Base-by-base conservation (phyloP, 2,888 invertebrate genomes). In the Coenonympha glycerion region DNA sequence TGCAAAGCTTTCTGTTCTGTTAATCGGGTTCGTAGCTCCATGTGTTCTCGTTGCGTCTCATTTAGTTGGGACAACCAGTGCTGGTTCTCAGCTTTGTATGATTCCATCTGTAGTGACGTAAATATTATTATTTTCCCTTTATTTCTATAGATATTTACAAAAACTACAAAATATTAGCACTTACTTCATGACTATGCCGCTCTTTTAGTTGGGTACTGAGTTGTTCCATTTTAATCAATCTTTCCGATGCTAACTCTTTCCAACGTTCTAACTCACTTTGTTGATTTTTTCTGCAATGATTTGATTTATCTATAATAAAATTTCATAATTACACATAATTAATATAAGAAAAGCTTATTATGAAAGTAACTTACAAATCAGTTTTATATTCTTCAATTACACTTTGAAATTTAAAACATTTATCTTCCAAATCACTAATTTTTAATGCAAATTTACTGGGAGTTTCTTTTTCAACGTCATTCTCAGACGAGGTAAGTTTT, bases 161-260 rank as follows among this genome's bases (percentile, higher is more conserved):
- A n/a, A n/a, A n/a, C n/a, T n/a, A n/a, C 9, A 3, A 1, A 34
- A 11, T 39, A 9, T 28, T 9, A 11, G 8, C 13, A 51, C 56
- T 66, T 50, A 85, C 86, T 74, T 92, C 92, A 55, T 87, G 85
- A 60, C 85, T 86, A 68, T 92, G 91, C 47, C 91, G 88, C 55
- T 90, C 89, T 62, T 91, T 90, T 41, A 91, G 68, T 65, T 91
- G 89, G 41, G 82, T 76, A 62, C 88, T 85, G 39, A 89, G 73
- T 37, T 87, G 86, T 65, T 92, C 92, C 86, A 92, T 90, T 67
- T 91, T 90, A 19, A 86, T 78, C 4, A 92, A 73, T 64, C 92
- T 86, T 68, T 92, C 92, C 47, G 90, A 86, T 3, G 93, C 92
- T 58, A 92, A 80, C 37, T 83, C 81, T 66, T 91, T 90, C 93